Evolutionary conservation across 2,888 invertebrate genomes (phyloP).

Genomic region (Megastigmus dorsalis): DNA sequence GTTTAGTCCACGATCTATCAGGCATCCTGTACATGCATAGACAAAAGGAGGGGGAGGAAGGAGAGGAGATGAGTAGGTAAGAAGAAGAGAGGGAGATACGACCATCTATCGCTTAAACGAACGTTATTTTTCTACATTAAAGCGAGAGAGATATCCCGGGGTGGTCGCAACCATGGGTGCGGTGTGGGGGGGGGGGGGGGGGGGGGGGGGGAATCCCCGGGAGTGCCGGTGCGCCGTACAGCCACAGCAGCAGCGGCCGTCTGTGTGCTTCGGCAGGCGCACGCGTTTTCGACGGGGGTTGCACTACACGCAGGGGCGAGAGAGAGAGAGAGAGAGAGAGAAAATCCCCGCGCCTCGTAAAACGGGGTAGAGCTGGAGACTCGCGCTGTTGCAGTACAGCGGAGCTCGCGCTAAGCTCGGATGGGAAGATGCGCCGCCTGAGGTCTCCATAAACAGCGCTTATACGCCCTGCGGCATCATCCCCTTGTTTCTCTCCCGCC

Average conservation of each 20-base stretch:
- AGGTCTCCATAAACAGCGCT: slow-evolving; percentile 73
- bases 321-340: no score
- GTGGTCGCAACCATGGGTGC: no score
- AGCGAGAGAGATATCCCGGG: slow-evolving; percentile 53
- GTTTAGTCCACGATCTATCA: no score
- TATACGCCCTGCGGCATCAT: slow-evolving; percentile 52
- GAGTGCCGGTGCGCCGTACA: slow-evolving; percentile 40
- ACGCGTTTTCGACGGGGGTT: slow-evolving; percentile 26
- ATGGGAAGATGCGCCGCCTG: slow-evolving; percentile 69
- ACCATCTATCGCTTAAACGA: slow-evolving; percentile 49
- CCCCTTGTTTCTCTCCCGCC: slow-evolving; percentile 10
- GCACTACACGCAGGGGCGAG: no score
- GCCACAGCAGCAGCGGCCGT: no score
- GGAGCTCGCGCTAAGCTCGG: slow-evolving; percentile 69
- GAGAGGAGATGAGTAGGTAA: not conserved
- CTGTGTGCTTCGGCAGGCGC: no score
- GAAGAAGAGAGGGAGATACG: no score
- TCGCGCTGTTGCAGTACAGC: slow-evolving; percentile 62
- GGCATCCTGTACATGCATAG: no score
- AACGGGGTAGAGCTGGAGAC: slow-evolving; percentile 62
- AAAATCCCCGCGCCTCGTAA: slow-evolving; percentile 70
- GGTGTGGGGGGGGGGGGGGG: slow-evolving; percentile 37
- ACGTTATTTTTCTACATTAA: slow-evolving; percentile 59
- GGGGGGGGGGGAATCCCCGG: slow-evolving; percentile 32
- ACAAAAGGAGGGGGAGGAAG: not conserved